phyloP scores from a whole-genome alignment of 2,797 vertebrate genomes.

The Pseudomugil tenellus region DNA sequence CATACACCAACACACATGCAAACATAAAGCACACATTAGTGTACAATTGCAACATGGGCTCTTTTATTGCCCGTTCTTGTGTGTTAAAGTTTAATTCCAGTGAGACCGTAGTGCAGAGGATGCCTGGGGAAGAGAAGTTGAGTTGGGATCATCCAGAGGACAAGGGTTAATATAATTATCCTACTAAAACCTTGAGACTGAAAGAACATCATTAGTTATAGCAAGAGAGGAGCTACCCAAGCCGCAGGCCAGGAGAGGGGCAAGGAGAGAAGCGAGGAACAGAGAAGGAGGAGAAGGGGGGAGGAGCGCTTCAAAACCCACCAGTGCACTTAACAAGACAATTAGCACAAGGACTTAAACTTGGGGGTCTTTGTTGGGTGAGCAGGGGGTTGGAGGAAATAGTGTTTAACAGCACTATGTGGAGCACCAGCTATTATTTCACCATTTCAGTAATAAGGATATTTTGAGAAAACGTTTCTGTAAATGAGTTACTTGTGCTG shows the following conservation, averaged over 20 bases:
- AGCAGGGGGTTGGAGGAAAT: slow-evolving; percentile 12
- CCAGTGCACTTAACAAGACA: slow-evolving; percentile 68
- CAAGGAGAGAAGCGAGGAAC: slow-evolving; percentile 21
- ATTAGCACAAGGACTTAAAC: slow-evolving; percentile 70
- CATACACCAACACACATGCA: background rate
- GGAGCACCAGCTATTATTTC: slow-evolving; percentile 12
- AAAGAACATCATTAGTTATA: slow-evolving; percentile 81
- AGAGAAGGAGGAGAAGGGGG: slow-evolving; percentile 24
- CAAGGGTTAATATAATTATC: slow-evolving; percentile 85
- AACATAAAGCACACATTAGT: slow-evolving; percentile 28
- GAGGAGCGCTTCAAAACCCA: slow-evolving; percentile 58
- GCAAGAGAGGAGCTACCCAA: slow-evolving; percentile 60
- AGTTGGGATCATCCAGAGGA: slow-evolving; percentile 78
- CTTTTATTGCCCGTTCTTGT: slow-evolving; percentile 25
- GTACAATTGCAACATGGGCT: slow-evolving; percentile 1
- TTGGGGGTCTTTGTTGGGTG: slow-evolving; percentile 38
- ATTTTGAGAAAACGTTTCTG: slow-evolving; percentile 39
- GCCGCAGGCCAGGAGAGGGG: slow-evolving; percentile 53
- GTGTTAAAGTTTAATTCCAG: slow-evolving; percentile 56
- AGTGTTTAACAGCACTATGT: slow-evolving; percentile 48
- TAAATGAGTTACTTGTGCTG: slow-evolving; percentile 39
- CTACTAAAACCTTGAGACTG: slow-evolving; percentile 80
- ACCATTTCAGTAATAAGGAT: slow-evolving; percentile 36
- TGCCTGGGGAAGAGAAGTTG: slow-evolving; percentile 66
- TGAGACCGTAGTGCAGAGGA: slow-evolving; percentile 48